These are phyloP conservation scores for Mastomys coucha DNA, from an alignment of 2,113 vertebrate species.

Conservation along the genomic window DNA sequence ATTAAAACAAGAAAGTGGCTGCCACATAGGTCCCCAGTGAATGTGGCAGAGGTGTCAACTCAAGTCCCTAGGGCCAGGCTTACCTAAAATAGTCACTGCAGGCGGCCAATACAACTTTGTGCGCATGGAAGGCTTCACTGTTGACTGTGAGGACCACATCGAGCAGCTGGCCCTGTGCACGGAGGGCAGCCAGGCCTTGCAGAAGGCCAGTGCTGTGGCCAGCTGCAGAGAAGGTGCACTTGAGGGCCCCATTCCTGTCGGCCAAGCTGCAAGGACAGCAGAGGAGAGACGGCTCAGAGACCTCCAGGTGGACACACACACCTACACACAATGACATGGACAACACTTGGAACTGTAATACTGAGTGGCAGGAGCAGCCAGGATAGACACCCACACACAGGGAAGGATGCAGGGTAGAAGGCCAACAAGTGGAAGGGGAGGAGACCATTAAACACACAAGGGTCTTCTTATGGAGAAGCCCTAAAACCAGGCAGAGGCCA, in stretches of 20 bases:
- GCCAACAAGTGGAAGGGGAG: not conserved
- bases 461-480: not conserved
- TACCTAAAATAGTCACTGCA: conserved; percentile 99
- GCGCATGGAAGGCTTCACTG: conserved; percentile 95
- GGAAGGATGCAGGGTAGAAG: no score
- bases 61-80: conserved; percentile 55
- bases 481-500: not conserved
- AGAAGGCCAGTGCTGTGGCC: conserved; percentile 95
- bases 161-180: conserved; percentile 95
- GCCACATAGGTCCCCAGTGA: not conserved
- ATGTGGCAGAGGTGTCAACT: not conserved
- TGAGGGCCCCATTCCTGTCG: conserved; percentile 94
- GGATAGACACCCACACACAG: not conserved
- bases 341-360: not conserved
- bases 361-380: not conserved
- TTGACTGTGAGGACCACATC: conserved; percentile 96
- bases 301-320: not conserved
- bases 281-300: conserved; percentile 63
- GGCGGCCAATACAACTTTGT: conserved; percentile 97
- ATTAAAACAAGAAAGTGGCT: not conserved
- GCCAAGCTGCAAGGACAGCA: conserved; percentile 90
- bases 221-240: conserved; percentile 96
- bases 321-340: no score
- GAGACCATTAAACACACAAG: not conserved
- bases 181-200: conserved; percentile 94